Conservation (phyloP, 2,113 vertebrate genomes). For the Marmota flaviventris region DNA sequence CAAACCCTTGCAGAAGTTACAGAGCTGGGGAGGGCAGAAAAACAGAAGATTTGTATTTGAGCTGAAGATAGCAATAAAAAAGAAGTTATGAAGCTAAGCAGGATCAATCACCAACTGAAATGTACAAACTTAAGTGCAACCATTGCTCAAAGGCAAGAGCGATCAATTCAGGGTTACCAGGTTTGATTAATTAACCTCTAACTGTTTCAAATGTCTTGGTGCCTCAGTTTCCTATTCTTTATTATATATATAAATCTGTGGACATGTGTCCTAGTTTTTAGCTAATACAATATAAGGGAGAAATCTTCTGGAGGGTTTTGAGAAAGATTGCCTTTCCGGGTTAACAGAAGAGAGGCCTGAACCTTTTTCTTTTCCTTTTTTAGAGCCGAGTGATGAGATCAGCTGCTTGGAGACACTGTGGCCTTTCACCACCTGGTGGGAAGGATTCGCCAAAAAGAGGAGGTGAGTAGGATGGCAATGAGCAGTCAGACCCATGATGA, state of each 20-base stretch:
- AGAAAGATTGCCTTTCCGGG: neutral
- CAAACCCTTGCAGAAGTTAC: neutral
- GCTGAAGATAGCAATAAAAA: conserved; percentile 40
- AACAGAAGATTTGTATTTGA: conserved; percentile 8
- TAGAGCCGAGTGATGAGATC: too few relatives aligned
- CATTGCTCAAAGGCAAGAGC: neutral
- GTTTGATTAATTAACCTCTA: neutral
- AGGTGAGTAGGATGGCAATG: rapidly evolving
- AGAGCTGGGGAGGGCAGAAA: neutral
- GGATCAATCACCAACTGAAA: neutral
- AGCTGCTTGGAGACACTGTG: rapidly evolving
- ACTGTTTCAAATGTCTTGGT: neutral
- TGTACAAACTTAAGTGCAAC: neutral
- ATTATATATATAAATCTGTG: neutral
- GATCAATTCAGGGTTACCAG: neutral
- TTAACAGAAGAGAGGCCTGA: neutral
- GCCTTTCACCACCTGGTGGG: rapidly evolving
- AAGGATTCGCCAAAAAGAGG: neutral
- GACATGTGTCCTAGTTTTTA: neutral
- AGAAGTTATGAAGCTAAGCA: neutral
- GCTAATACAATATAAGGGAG: neutral
- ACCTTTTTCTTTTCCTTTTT: neutral
- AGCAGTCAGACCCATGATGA: neutral
- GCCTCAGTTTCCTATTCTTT: neutral
- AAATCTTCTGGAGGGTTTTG: neutral